These are phyloP conservation scores for Enteromius afrohamiltoni DNA, from an alignment of 2,797 vertebrate species.

Conservation along the genomic window DNA sequence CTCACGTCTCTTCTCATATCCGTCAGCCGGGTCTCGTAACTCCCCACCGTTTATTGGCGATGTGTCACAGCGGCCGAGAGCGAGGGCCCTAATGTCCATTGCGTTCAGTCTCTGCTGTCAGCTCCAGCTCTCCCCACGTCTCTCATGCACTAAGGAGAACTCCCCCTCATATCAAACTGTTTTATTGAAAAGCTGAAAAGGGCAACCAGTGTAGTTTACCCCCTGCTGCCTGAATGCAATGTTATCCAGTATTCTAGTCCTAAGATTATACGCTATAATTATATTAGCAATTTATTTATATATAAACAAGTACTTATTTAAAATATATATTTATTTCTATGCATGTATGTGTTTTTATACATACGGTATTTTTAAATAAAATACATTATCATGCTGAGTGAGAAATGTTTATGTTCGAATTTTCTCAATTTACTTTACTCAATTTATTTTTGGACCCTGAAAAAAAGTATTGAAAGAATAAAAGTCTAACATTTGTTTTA, in stretches of 20 bases:
- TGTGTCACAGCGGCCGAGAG: conserved; percentile 9
- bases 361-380: not conserved
- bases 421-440: not conserved
- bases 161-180: conserved; percentile 11
- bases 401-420: not conserved
- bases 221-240: conserved; percentile 32
- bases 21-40: conserved; percentile 54
- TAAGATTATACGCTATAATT: not conserved
- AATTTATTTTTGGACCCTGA: not conserved
- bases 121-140: conserved; percentile 42
- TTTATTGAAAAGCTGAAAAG: conserved; percentile 21
- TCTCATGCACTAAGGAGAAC: conserved; percentile 45
- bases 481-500: not conserved
- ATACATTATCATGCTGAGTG: not conserved
- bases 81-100: conserved; percentile 53
- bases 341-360: not conserved
- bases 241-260: conserved; percentile 5
- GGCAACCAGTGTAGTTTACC: conserved; percentile 29
- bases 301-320: too few species aligned
- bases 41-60: conserved; percentile 59
- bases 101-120: conserved; percentile 47
- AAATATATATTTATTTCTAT: too few species aligned
- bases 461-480: not conserved
- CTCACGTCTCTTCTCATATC: conserved; percentile 48
- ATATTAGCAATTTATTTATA: not conserved